Base-by-base conservation (phyloP, 1,140 invertebrate genomes). In the Acromyrmex charruanus region DNA sequence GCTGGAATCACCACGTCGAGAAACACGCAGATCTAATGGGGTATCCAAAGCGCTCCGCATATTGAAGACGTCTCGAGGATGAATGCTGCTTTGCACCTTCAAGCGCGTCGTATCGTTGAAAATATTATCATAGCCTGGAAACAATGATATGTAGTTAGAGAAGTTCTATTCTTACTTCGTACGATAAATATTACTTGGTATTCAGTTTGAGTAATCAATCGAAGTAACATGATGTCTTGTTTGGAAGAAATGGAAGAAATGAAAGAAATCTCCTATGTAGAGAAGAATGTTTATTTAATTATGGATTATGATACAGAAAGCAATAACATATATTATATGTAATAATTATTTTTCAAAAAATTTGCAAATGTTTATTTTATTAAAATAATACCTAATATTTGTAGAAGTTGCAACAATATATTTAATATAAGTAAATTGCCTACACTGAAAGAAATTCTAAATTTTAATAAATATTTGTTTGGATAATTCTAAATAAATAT, bases 131-230 rank as follows among this genome's bases (percentile, higher is more conserved):
- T 9, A 65, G 55, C 9, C 55, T 39, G 21, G 10, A 63, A 77
- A 44, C 7, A 44, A 21, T 6, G 21, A 44, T 18, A 44, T 14
- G 2, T 21, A 12, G 6, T 35, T 74, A 58, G 6, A 75, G 35
- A 39, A 59, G 14, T 75, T 61, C n/a, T 59, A 61, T 75, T 75
- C 14, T 75, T 59, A 59, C 7, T 35, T 58, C 14, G 5, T 58
- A 31, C 71, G 5, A 74, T 10, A 28, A 69, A 49, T 51, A 44
- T 44, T 44, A n/a, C 9, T n/a, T 66, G 28, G 10, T 14, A 44
- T 9, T 44, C 31, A 25, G 31, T 7, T 61, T 16, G 28, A 58
- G 16, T 35, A 58, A 74, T 1, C 10, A 21, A 44, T n/a, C 65
- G 16, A 68, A 35, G 9, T 21, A 68, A 44, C 65, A n/a, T 16